These are phyloP conservation scores for Poeciliopsis retropinna DNA, from an alignment of 2,113 vertebrate genomes.

Conservation along the genomic window DNA sequence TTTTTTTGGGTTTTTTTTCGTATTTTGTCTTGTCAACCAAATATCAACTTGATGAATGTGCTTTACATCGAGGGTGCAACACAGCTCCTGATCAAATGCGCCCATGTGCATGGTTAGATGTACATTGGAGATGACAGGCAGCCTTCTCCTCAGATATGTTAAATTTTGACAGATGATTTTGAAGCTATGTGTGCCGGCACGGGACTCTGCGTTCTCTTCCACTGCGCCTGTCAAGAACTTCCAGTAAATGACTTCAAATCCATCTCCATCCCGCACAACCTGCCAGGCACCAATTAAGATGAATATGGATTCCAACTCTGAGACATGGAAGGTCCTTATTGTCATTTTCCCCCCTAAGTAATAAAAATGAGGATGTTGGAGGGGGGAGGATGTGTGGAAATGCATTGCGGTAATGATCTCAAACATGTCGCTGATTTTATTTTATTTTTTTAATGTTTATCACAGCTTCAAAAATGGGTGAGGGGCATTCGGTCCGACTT, in stretches of 20 bases:
- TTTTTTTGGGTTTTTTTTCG: background rate
- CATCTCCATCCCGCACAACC: conserved; percentile 76
- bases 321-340: conserved; percentile 54
- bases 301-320: conserved; percentile 72
- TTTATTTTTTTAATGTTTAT: conserved; percentile 1
- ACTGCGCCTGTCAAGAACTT: conserved; percentile 78
- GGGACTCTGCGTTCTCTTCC: conserved; percentile 70
- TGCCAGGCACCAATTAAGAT: conserved; percentile 79
- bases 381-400: conserved; percentile 27
- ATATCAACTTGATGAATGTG: conserved; percentile 68
- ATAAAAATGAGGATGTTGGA: conserved; percentile 57
- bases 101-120: conserved; percentile 79
- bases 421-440: conserved; percentile 18
- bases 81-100: conserved; percentile 82
- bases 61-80: conserved; percentile 66
- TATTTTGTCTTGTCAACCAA: conserved; percentile 47
- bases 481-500: conserved; percentile 1
- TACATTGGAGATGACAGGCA: conserved; percentile 84
- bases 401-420: conserved; percentile 16
- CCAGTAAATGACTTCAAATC: conserved; percentile 81
- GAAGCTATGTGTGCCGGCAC: conserved; percentile 68
- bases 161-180: conserved; percentile 87
- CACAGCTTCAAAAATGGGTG: background rate
- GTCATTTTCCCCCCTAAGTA: conserved; percentile 47
- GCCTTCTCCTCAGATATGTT: conserved; percentile 82